A percentile compares a stretch with the other conserved stretches of the same genome.
Evolutionary conservation across 2,888 invertebrate genomes (phyloP).

Genomic region (Cephus pulcher): DNA sequence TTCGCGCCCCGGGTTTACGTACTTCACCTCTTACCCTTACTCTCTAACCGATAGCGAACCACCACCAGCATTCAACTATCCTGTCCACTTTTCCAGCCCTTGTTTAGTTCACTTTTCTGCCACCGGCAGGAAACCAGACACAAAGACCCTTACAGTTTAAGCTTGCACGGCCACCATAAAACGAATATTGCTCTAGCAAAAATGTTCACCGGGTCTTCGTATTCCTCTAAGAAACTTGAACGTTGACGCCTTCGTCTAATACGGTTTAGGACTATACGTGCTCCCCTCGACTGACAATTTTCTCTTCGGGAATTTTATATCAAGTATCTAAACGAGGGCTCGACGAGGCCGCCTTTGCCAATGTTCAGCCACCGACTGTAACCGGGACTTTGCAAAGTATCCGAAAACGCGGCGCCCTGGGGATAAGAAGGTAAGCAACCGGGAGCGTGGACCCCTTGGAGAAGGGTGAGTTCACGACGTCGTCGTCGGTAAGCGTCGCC

Average conservation of each 20-base stretch:
- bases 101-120: neutral
- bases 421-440: neutral
- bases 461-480: neutral
- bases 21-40: neutral
- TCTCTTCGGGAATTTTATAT: neutral
- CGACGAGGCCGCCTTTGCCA: neutral
- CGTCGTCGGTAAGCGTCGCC: neutral
- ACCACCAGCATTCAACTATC: neutral
- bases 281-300: neutral
- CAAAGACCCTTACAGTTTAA: constrained; percentile 49
- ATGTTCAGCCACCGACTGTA: neutral
- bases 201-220: constrained; percentile 39
- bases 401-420: neutral
- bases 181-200: constrained; percentile 54
- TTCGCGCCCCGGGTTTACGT: neutral
- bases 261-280: neutral
- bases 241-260: neutral
- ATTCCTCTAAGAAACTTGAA: neutral
- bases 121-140: neutral
- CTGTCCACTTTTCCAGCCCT: neutral
- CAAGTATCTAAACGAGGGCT: neutral
- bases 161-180: constrained; percentile 50
- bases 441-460: neutral
- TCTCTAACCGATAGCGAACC: neutral
- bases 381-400: neutral